Evolutionary conservation across 2,797 vertebrate genomes (phyloP).

Genomic region (Gallinago stenura): DNA sequence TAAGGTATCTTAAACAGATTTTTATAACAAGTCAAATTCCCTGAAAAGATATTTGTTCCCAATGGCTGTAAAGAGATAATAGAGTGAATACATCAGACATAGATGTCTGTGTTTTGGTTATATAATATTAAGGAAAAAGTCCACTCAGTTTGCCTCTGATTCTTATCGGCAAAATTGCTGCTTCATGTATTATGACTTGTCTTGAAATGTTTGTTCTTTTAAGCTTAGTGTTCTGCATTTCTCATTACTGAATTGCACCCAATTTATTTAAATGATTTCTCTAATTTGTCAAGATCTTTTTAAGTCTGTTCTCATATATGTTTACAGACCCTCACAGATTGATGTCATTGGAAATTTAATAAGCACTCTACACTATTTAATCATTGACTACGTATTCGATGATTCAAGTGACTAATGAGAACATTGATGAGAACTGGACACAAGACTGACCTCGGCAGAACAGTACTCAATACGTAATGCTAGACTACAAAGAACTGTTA

Average conservation of each 20-base stretch:
- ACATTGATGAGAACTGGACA: slow-evolving; percentile 53
- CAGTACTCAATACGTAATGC: not conserved
- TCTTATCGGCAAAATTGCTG: not conserved
- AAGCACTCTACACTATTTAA: slow-evolving; percentile 58
- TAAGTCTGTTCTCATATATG: slow-evolving; percentile 31
- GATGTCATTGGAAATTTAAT: slow-evolving; percentile 72
- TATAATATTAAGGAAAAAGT: not conserved
- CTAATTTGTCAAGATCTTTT: slow-evolving; percentile 47
- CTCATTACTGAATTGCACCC: slow-evolving; percentile 26
- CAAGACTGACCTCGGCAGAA: slow-evolving; percentile 41
- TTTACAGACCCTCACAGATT: slow-evolving; percentile 55
- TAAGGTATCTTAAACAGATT: not conserved
- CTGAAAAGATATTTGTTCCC: not conserved
- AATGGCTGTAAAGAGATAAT: not conserved
- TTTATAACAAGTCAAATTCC: not conserved
- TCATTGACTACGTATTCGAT: slow-evolving; percentile 60
- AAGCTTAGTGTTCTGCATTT: slow-evolving; percentile 9
- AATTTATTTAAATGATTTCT: slow-evolving; percentile 52
- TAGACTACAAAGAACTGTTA: not conserved
- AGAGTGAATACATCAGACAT: not conserved
- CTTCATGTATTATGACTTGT: not conserved
- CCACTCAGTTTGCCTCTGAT: not conserved
- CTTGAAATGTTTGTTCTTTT: slow-evolving; percentile 3
- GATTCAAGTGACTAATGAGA: slow-evolving; percentile 64
- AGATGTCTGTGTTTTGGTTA: not conserved